Evolutionary conservation across 2,113 vertebrate genomes (phyloP).

Genomic region (Meriones unguiculatus): DNA sequence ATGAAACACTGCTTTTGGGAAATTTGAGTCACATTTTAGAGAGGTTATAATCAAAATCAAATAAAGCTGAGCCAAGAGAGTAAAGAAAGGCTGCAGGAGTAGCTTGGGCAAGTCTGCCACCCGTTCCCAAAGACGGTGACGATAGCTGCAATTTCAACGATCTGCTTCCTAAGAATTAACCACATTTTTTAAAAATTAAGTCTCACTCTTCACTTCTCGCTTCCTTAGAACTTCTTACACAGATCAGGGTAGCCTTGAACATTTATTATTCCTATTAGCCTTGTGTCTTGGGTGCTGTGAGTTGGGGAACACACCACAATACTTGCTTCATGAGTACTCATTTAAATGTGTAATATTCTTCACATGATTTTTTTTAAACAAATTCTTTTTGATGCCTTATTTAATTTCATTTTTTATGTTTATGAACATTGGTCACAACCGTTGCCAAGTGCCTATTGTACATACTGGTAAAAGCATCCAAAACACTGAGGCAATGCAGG

Average conservation of each 20-base stretch:
- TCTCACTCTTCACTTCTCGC: neutral
- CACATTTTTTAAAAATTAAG: neutral
- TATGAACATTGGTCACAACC: neutral
- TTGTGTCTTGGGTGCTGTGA: neutral
- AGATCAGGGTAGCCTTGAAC: neutral
- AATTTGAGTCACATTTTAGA: neutral
- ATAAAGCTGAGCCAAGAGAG: neutral
- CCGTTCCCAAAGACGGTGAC: neutral
- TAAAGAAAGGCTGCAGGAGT: neutral
- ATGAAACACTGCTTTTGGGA: neutral
- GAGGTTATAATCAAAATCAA: neutral
- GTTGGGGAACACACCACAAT: neutral
- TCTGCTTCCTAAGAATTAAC: neutral
- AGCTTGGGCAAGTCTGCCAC: neutral
- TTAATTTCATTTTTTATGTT: neutral
- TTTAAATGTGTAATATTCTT: neutral
- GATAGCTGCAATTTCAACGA: neutral
- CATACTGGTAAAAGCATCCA: neutral
- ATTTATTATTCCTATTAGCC: neutral
- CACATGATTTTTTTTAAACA: neutral
- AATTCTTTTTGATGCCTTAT: neutral
- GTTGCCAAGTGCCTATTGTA: neutral
- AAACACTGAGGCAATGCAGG: neutral
- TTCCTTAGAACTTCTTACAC: neutral
- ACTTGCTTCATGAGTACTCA: fast-evolving